Conservation (phyloP, 2,888 invertebrate species). For the Vannuccia rotundouncinata region DNA sequence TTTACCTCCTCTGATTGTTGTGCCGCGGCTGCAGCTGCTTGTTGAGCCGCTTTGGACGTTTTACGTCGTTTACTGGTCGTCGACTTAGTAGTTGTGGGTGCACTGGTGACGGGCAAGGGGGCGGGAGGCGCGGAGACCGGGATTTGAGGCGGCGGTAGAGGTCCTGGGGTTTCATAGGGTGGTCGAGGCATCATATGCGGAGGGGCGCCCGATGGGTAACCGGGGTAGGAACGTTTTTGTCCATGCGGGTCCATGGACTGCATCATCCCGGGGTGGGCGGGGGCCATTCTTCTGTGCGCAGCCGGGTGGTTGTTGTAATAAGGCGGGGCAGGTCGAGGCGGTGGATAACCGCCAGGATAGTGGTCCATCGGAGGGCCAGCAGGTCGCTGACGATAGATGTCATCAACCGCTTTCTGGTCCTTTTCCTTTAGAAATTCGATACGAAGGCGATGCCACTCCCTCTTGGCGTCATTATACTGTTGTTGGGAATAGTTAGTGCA, state of each 20-base stretch:
- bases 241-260: conserved; percentile 12
- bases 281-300: background rate
- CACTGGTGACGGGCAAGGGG: background rate
- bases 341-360: background rate
- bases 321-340: background rate
- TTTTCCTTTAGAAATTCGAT: conserved; percentile 7
- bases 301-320: background rate
- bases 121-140: background rate
- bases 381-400: conserved; percentile 4
- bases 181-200: background rate
- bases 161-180: background rate
- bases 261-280: background rate
- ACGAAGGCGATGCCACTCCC: background rate
- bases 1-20: background rate
- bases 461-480: conserved; percentile 1
- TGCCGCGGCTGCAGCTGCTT: background rate
- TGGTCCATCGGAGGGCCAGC: background rate
- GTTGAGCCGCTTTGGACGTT: background rate
- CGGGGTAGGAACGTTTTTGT: background rate
- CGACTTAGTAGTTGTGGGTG: background rate
- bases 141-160: background rate
- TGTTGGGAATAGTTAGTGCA: background rate
- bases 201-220: background rate
- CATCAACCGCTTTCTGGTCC: conserved; percentile 13
- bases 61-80: conserved; percentile 3